phyloP scores from a whole-genome alignment of 2,113 vertebrate species.

The Megaceryle maxima region DNA sequence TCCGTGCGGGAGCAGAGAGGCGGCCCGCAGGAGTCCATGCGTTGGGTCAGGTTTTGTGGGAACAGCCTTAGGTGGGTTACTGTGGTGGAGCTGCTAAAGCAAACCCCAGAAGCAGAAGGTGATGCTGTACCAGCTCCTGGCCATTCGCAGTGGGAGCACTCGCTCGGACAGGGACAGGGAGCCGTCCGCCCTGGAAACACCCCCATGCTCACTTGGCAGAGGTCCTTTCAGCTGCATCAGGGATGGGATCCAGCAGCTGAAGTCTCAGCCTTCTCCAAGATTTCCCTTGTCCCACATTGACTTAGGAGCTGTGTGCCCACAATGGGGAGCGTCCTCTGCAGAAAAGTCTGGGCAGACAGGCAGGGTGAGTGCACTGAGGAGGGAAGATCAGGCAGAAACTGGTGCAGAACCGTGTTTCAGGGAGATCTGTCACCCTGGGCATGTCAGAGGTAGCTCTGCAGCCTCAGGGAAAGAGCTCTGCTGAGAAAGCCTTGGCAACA shows the following conservation, averaged over 20 bases:
- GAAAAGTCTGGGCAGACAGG: not conserved
- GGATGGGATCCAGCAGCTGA: not conserved
- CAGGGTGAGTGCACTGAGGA: not conserved
- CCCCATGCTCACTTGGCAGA: not conserved
- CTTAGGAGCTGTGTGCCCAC: not conserved
- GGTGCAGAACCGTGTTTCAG: accelerated
- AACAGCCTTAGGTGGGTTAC: not conserved
- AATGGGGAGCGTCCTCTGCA: not conserved
- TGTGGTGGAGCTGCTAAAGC: not conserved
- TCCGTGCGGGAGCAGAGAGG: accelerated
- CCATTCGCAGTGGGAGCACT: not conserved
- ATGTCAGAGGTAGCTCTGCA: not conserved
- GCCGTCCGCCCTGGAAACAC: not conserved
- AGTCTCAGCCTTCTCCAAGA: not conserved
- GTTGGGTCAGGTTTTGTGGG: not conserved
- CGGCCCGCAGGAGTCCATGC: not conserved
- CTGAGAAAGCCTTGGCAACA: not conserved
- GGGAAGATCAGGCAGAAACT: not conserved
- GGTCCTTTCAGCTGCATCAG: not conserved
- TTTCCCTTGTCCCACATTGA: not conserved
- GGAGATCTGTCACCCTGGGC: not conserved
- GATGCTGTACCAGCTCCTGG: not conserved
- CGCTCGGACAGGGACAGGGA: not conserved
- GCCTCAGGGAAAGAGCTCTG: not conserved
- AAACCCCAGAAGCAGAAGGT: not conserved